Evolutionary conservation across 2,113 vertebrate species (phyloP), one percentile per base, ranked within the genome.

Genomic region (Gymnobelideus leadbeateri): DNA sequence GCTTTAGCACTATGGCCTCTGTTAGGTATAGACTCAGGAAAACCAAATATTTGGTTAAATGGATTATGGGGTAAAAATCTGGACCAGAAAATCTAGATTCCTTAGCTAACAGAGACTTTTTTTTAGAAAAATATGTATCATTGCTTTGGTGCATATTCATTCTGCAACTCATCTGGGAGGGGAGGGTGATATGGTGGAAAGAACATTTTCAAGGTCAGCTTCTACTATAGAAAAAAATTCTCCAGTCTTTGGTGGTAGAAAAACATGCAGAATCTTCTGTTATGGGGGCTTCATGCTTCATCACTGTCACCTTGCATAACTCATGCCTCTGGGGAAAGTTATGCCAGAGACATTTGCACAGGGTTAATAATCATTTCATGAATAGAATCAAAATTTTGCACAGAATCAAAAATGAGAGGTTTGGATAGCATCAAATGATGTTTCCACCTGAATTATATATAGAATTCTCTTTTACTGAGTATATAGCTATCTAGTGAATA

Each of bases 21-120:
- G 31, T 50, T 91, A 3, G 28, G n/a, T 90, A 96, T 52, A 91
- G 28, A 51, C 95, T 89, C 31, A 90, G 53, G 49, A 91, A 96
- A 95, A 92, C 10, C 96, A 94, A 93, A 52, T 77, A 90, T 93
- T 93, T 95, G 53, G 25, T 25, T 92, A 24, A 25, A 37, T 11
- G n/a, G n/a, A n/a, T 51, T 94, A 96, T 21, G 92, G 1, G 3
- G 26, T 84, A 84, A 84, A 43, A 84, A 23, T 84, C 37, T 84
- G n/a, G 6, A 23, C 68, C 6, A 21, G 43, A 8, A 84, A 43
- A 7, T 23, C 2, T 7, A 84, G n/a, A 84, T 43, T 43, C n/a
- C 19, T 84, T 84, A 43, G 68, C 37, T 8, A 43, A 84, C n/a
- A 43, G 68, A 43, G 7, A 43, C n/a, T 84, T 84, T 37, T 84